These are phyloP conservation scores for Catocala fraxini DNA, from an alignment of 2,888 invertebrate genomes.

Conservation along the genomic window DNA sequence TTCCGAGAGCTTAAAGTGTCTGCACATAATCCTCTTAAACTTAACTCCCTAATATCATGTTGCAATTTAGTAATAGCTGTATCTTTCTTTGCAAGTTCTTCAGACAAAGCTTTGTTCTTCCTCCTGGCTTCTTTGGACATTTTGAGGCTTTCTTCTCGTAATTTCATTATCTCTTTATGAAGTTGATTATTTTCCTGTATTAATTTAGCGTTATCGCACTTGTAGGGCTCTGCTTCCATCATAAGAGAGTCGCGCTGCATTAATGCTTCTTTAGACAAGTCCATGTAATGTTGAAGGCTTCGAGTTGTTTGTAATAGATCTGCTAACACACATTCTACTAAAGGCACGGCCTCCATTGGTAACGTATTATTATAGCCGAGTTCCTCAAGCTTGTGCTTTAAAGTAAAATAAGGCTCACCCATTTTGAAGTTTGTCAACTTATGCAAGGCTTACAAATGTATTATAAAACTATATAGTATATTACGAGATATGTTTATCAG, in stretches of 20 bases:
- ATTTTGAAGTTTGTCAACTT: conserved; percentile 53
- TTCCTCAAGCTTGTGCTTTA: conserved; percentile 92
- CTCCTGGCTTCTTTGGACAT: conserved; percentile 87
- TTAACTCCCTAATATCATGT: conserved; percentile 78
- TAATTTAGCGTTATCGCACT: conserved; percentile 93
- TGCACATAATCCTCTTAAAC: conserved; percentile 80
- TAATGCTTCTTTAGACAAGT: conserved; percentile 90
- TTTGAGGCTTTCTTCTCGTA: conserved; percentile 89
- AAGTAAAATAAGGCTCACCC: conserved; percentile 79
- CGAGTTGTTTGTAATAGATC: conserved; percentile 96
- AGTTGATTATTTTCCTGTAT: conserved; percentile 92
- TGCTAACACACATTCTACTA: conserved; percentile 93
- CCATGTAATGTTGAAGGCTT: conserved; percentile 94
- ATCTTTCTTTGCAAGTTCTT: conserved; percentile 88
- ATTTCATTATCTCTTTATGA: conserved; percentile 89
- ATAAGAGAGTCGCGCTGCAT: conserved; percentile 91
- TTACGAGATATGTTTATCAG: background rate
- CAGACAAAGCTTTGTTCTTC: conserved; percentile 89
- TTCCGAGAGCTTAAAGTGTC: conserved; percentile 80
- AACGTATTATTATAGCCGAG: conserved; percentile 94
- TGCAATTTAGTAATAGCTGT: conserved; percentile 74
- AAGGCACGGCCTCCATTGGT: conserved; percentile 91
- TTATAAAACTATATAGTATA: background rate
- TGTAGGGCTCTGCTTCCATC: conserved; percentile 92
- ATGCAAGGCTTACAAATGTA: conserved; percentile 1